Evolutionary conservation across 2,113 vertebrate genomes (phyloP).

Genomic region (Ifrita kowaldi): DNA sequence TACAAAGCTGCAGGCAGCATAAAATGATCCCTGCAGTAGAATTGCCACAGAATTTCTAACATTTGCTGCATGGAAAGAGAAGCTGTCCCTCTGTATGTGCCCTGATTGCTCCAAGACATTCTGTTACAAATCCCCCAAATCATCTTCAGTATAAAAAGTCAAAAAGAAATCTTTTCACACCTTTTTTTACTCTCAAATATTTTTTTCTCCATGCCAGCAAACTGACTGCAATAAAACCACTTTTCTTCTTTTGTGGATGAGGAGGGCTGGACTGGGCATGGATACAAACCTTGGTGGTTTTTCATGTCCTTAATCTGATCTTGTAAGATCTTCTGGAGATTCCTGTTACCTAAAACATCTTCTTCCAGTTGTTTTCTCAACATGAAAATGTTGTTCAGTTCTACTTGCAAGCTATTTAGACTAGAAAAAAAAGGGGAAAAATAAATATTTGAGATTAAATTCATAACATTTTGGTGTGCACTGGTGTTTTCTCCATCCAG

Average conservation of each 20-base stretch:
- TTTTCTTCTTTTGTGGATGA: background rate
- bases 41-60: background rate
- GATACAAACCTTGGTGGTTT: conserved; percentile 80
- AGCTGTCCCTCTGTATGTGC: background rate
- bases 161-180: background rate
- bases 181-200: background rate
- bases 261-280: background rate
- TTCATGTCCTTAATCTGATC: conserved; percentile 79
- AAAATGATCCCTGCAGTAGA: background rate
- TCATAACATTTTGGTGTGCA: background rate
- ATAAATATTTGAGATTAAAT: background rate
- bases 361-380: conserved; percentile 87
- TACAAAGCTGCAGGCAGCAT: background rate
- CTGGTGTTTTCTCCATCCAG: background rate
- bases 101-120: background rate
- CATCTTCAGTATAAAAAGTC: background rate
- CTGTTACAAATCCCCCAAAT: background rate
- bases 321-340: conserved; percentile 82
- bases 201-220: background rate
- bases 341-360: conserved; percentile 78
- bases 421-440: conserved; percentile 4
- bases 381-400: conserved; percentile 78
- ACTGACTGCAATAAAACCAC: background rate
- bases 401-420: conserved; percentile 75
- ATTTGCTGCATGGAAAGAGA: background rate